phyloP scores from a whole-genome alignment of 2,113 vertebrate species.

The Ageneiosus marmoratus region DNA sequence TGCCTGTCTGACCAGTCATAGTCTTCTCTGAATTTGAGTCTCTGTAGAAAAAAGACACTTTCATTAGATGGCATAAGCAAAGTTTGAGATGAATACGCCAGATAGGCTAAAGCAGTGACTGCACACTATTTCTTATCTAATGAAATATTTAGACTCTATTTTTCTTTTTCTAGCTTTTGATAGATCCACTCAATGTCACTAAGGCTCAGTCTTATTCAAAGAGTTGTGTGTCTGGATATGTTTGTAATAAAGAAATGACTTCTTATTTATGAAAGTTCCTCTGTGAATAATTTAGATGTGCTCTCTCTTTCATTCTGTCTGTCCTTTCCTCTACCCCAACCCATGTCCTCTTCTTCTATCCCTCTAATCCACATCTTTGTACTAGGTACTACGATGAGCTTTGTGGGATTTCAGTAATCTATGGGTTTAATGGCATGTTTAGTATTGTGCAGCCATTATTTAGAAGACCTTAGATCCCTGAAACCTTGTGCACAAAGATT shows the following conservation, averaged over 20 bases:
- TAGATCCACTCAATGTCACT: neutral
- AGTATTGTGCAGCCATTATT: conserved; percentile 23
- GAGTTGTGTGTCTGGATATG: neutral
- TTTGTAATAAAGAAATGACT: neutral
- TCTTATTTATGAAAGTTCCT: neutral
- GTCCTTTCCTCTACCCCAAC: neutral
- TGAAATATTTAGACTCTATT: neutral
- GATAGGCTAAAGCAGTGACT: neutral
- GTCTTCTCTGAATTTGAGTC: neutral
- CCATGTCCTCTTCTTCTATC: neutral
- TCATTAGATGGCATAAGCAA: neutral
- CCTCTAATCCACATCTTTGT: neutral
- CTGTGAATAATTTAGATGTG: neutral
- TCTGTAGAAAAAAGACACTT: neutral
- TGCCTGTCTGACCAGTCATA: neutral
- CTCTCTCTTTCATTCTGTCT: neutral
- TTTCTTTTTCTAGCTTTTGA: neutral
- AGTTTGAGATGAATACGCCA: neutral
- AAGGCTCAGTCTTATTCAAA: neutral
- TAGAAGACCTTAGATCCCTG: neutral
- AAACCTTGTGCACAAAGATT: conserved; percentile 10
- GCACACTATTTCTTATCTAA: neutral
- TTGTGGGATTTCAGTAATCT: neutral
- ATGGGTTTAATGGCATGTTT: conserved; percentile 7
- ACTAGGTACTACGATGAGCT: neutral